Base-by-base conservation (phyloP, 2,113 vertebrate genomes). In the Mesocricetus auratus region DNA sequence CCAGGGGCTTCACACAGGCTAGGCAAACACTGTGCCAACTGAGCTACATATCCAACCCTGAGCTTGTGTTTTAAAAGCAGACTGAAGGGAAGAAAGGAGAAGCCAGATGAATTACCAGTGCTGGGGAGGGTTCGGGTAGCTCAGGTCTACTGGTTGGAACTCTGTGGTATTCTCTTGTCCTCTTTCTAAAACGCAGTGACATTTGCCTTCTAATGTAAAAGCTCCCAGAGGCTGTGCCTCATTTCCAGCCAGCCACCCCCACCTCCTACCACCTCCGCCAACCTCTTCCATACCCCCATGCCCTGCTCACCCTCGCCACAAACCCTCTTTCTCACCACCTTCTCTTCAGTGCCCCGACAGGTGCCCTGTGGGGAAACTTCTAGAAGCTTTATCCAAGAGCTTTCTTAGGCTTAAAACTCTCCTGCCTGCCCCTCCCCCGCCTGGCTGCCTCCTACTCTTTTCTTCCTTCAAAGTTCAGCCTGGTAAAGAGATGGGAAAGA, bases 391-490 rank as follows among this genome's bases (percentile, higher is more conserved):
- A 1, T 50, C 89, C 29, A 17, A 45, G 81, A 66, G 73, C 71
- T 66, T 91, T 64, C 93, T 42, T 12, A 58, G 2, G 29, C 74
- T 86, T 29, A 21, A 45, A 47, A 22, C 36, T 22, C 47, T 69
- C 36, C 31, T 42, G 58, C 45, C 4, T 0, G 0, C 45, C 69
- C 73, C 45, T 12, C 62, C 26, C 56, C 9, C 3, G 16, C 71
- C 93, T 0, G 45, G 64, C 71, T 64, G 64, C 82, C 62, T 66
- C 69, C 74, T 10, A 6, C 47, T 66, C 85, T 60, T 22, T 64
- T 69, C 86, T 86, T 10, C 79, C 85, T 71, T 64, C 87, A 62
- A 36, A 95, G 91, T 68, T 82, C 89, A 21, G 56, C 56, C 60
- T 19, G 5, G 77, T 47, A 50, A 56, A 56, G 68, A 68, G 66